Base-by-base conservation (phyloP, 1,140 invertebrate genomes). In the Euwallacea fornicatus region DNA sequence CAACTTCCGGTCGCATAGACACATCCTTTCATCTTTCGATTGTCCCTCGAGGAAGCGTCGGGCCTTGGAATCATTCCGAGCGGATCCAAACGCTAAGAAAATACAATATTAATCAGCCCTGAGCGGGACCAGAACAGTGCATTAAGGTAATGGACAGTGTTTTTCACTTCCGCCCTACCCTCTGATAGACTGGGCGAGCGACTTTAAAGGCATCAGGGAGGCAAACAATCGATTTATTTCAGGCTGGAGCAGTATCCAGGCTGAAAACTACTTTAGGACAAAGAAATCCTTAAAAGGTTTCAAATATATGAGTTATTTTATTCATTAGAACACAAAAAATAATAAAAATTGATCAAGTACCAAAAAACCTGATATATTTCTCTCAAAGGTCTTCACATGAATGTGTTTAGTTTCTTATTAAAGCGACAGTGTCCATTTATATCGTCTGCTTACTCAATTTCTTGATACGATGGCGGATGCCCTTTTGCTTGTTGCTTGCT, bases 71-170 rank as follows among this genome's bases (percentile, higher is more conserved):
- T 71, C 62, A 66, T 66, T 56, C 42, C 69, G 42, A 47, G n/a
- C 33, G 70, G 74, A 73, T 75, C 75, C 75, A 71, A 75, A 77
- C 74, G 72, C 75, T 72, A 74, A 74, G 76, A 78, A 72, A 78
- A 78, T 78, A 75, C 76, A 78, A 78, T 78, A 78, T 78, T 78
- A 78, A 78, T 78, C 77, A 78, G 77, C 62, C 69, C 70, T 66
- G 75, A 77, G 75, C 75, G 75, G 75, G 76, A 78, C 75, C 73
- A 74, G 76, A 76, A 77, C 76, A 77, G 75, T 78, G 77, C 77
- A 78, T 78, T 78, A 78, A 77, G 74, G 76, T 78, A 78, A 78
- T 78, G 77, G 77, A 78, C 75, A 75, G 75, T 76, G 72, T 72
- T 73, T 77, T 73, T 76, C 75, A 67, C 71, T 72, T 71, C 33